phyloP scores from a whole-genome alignment of 2,113 vertebrate genomes.

The Lethenteron reissneri region DNA sequence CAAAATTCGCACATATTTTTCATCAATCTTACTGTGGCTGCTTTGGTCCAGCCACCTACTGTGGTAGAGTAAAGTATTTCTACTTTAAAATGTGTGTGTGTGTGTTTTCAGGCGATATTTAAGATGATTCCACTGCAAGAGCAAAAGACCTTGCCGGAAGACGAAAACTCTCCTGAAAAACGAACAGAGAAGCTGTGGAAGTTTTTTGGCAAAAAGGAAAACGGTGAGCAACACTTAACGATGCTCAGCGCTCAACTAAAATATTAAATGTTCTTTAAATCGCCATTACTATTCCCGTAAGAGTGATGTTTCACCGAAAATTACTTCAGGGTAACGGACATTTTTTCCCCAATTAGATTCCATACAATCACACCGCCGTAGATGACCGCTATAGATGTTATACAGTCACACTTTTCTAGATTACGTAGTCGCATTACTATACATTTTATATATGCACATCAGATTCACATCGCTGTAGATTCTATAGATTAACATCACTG shows the following conservation, averaged over 20 bases:
- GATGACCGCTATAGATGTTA: too few relatives aligned
- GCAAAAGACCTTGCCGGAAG: slow-evolving; percentile 34
- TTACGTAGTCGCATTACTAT: too few relatives aligned
- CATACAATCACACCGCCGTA: not conserved
- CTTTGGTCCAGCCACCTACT: accelerated
- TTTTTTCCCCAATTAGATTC: not conserved
- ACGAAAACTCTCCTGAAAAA: slow-evolving; percentile 53
- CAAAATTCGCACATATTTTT: too few relatives aligned
- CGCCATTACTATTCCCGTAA: not conserved
- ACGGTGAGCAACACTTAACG: slow-evolving; percentile 24
- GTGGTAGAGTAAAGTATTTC: not conserved
- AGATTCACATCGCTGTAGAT: too few relatives aligned
- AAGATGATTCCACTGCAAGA: slow-evolving; percentile 50
- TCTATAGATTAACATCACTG: too few relatives aligned
- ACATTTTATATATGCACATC: too few relatives aligned
- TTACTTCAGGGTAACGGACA: not conserved
- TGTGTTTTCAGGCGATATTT: slow-evolving; percentile 42
- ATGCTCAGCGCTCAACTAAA: too few relatives aligned
- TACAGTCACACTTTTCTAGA: too few relatives aligned
- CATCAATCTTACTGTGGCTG: too few relatives aligned
- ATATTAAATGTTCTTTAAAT: not conserved
- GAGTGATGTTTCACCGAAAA: not conserved
- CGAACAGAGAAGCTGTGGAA: slow-evolving; percentile 49
- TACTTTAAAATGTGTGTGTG: slow-evolving; percentile 6
- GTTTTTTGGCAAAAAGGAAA: slow-evolving; percentile 51